These are phyloP conservation scores for Tyto alba DNA, from an alignment of 2,113 vertebrate genomes.

Conservation along the genomic window DNA sequence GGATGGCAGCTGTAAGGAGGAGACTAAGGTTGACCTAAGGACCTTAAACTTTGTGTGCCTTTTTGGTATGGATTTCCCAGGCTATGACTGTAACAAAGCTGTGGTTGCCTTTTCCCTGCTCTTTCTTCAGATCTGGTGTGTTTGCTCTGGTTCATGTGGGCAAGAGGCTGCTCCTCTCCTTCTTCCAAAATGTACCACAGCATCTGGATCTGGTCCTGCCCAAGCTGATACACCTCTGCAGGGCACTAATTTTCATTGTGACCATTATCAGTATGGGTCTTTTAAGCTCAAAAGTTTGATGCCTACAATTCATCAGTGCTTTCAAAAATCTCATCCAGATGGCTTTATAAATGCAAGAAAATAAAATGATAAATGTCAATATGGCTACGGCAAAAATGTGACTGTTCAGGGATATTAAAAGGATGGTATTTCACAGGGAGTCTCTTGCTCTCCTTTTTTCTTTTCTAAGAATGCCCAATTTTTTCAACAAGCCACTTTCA, in stretches of 20 bases:
- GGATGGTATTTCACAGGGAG: slow-evolving; percentile 30
- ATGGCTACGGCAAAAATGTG: not conserved
- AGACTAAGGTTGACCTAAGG: not conserved
- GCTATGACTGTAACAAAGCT: not conserved
- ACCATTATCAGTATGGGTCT: not conserved
- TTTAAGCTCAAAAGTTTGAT: not conserved
- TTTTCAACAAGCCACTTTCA: slow-evolving; percentile 24
- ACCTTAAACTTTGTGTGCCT: not conserved
- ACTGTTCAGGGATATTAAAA: not conserved
- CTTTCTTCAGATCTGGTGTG: not conserved
- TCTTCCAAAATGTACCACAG: not conserved
- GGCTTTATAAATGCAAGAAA: slow-evolving; percentile 21
- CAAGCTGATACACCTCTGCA: not conserved
- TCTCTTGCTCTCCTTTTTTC: not conserved
- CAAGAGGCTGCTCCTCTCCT: not conserved
- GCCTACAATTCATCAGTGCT: not conserved
- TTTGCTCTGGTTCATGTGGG: not conserved
- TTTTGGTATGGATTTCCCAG: not conserved
- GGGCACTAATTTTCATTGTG: not conserved
- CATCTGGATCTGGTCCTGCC: not conserved
- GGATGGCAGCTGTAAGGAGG: not conserved
- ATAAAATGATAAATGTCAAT: slow-evolving; percentile 13
- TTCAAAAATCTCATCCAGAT: not conserved
- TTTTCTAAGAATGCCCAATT: not conserved
- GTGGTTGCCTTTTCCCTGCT: not conserved